Conservation (phyloP, 2,888 invertebrate genomes). For the Ochropleura leucogaster region DNA sequence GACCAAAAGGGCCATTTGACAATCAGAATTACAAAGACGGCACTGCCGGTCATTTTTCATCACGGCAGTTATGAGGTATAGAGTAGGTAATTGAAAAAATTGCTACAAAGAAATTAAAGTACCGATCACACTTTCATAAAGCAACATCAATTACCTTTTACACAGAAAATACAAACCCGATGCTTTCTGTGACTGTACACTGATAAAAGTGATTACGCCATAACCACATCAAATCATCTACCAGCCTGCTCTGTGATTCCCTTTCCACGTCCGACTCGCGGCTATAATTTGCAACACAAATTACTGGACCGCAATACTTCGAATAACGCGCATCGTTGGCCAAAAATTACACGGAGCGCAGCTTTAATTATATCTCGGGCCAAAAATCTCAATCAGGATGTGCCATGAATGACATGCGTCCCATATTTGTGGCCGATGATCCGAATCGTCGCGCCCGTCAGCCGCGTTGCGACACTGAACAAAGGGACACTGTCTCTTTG, state of each 20-base stretch:
- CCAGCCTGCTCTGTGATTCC: slow-evolving; percentile 52
- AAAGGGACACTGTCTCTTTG: slow-evolving; percentile 76
- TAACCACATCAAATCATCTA: slow-evolving; percentile 54
- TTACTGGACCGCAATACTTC: slow-evolving; percentile 54
- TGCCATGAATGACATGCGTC: slow-evolving; percentile 75
- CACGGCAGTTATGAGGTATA: background rate
- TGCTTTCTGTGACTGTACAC: slow-evolving; percentile 43
- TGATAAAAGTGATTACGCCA: slow-evolving; percentile 48
- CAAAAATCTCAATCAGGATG: slow-evolving; percentile 74
- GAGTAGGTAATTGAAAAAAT: background rate
- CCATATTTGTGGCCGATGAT: slow-evolving; percentile 78
- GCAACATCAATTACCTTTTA: slow-evolving; percentile 6
- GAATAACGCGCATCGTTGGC: slow-evolving; percentile 61
- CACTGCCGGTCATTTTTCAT: background rate
- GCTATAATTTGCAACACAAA: slow-evolving; percentile 59
- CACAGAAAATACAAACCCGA: slow-evolving; percentile 2
- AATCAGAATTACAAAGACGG: background rate
- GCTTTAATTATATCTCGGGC: slow-evolving; percentile 64
- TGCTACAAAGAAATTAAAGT: background rate
- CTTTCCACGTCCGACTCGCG: slow-evolving; percentile 34
- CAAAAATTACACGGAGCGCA: slow-evolving; percentile 58
- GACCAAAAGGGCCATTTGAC: too few species aligned
- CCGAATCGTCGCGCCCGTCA: slow-evolving; percentile 78
- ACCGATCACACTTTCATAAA: background rate
- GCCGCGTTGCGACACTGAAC: slow-evolving; percentile 73